Conservation (phyloP, 2,797 vertebrate species). For the Knipowitschia caucasica region DNA sequence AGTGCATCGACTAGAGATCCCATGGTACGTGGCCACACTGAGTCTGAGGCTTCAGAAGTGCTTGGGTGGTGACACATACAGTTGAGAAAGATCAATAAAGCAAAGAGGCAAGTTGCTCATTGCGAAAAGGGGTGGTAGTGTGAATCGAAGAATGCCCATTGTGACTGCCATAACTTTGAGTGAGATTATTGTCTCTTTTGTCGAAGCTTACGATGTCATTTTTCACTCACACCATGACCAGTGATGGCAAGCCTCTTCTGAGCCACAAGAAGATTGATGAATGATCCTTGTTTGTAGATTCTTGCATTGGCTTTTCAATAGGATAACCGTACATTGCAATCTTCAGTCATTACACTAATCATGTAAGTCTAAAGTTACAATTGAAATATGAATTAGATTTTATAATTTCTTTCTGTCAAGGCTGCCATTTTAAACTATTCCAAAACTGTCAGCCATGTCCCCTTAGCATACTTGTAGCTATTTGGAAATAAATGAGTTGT, state of each 20-base stretch:
- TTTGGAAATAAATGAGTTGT: constrained; percentile 30
- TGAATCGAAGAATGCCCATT: constrained; percentile 60
- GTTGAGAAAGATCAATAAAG: constrained; percentile 65
- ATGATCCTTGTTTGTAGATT: too few species aligned
- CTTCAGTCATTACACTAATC: background rate
- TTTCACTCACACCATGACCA: too few species aligned
- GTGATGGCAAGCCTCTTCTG: too few species aligned
- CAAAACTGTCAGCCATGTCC: constrained; percentile 17
- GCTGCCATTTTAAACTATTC: constrained; percentile 12
- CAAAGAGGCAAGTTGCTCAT: constrained; percentile 52
- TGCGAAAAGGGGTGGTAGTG: constrained; percentile 35
- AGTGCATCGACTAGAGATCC: constrained; percentile 62
- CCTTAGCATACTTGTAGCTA: constrained; percentile 30
- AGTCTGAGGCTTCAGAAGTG: constrained; percentile 53
- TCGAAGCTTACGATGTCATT: too few species aligned
- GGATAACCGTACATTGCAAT: background rate
- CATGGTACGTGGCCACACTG: constrained; percentile 65
- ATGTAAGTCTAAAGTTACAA: constrained; percentile 36
- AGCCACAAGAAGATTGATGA: too few species aligned
- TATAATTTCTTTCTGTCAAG: constrained; percentile 29
- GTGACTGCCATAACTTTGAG: constrained; percentile 47
- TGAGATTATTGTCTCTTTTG: too few species aligned
- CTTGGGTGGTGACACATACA: constrained; percentile 49
- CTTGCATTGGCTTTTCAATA: too few species aligned
- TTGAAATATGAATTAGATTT: constrained; percentile 38